Evolutionary conservation across 1,140 invertebrate genomes (phyloP), one percentile per base, ranked within the genome.

Genomic region (Trichonephila inaurata): DNA sequence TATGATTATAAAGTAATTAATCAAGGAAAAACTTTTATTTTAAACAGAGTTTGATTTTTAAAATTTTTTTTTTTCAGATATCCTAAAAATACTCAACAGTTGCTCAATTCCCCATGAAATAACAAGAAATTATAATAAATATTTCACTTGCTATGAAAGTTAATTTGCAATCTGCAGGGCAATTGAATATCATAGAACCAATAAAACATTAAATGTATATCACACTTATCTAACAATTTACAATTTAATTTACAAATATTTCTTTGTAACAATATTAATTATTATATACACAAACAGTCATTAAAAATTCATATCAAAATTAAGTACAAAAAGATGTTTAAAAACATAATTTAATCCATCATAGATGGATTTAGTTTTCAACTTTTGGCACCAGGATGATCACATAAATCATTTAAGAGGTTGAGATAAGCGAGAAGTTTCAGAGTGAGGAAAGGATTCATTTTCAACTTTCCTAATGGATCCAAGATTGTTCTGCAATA

Each of bases 401-500:
- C 28, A 58, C n/a, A 58, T 6, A 58, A 24, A 7, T 88, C 86
- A 88, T 8, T n/a, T 24, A 64, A 88, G 12, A 58, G 61, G 44
- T 88, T 0, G 33, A 40, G 64, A 40, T 24, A 64, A 66, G 7
- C 12, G 19, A 21, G 61, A 24, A 40, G 24, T 24, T 88, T 88
- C 28, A 61, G 8, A 64, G 10, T 44, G 0, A 18, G n/a, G 10
- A 19, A 58, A 51, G 18, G 4, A 62, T 12, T 40, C 86, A 33
- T 1, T 12, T 12, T 3, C 24, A 64, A 16, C 19, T 40, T 66
- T 88, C 18, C 21, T 88, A 88, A 5, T 4, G 12, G 28, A 88
- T 88, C 64, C 14, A 18, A 88, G 33, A 88, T 62, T 62, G 86
- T 64, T 88, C 86, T 88, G 44, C 21, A 88, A 88, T 64, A 19